A percentile compares a stretch with the other conserved stretches of the same genome.
Conservation (phyloP, 2,113 vertebrate genomes). For the Pangasianodon gigas region DNA sequence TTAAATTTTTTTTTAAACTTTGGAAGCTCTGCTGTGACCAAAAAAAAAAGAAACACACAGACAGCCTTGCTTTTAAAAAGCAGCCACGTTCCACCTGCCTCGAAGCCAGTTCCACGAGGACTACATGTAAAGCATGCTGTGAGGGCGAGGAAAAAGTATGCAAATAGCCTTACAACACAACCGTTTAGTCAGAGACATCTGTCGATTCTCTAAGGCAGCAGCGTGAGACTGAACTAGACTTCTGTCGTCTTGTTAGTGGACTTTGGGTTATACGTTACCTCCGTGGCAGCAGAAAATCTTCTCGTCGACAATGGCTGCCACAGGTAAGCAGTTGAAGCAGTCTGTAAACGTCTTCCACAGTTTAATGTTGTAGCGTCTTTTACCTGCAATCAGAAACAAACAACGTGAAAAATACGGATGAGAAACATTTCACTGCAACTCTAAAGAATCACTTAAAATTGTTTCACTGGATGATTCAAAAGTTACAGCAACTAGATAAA, state of each 20-base stretch:
- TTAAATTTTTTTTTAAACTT: too few species aligned
- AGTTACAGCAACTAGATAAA: too few species aligned
- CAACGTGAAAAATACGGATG: neutral
- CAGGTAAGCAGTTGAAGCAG: constrained; percentile 97
- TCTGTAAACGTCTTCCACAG: constrained; percentile 98
- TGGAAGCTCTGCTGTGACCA: too few species aligned
- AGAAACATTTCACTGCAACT: neutral
- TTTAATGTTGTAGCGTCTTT: constrained; percentile 96
- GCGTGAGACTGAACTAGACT: neutral
- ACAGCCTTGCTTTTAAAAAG: too few species aligned
- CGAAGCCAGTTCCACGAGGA: neutral
- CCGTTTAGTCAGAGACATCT: neutral
- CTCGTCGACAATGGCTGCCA: constrained; percentile 94
- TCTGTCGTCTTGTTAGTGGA: too few species aligned
- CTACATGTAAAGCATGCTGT: neutral
- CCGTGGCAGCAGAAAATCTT: constrained; percentile 99
- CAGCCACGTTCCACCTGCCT: neutral
- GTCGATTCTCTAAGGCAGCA: neutral
- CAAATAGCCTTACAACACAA: neutral
- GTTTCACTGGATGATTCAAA: too few species aligned
- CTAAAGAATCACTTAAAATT: neutral
- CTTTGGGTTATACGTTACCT: constrained; percentile 70
- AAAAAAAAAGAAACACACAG: too few species aligned
- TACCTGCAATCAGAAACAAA: constrained; percentile 74
- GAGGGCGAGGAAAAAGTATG: neutral